These are phyloP conservation scores for Danio choprae DNA, from an alignment of 2,797 vertebrate genomes.

Conservation along the genomic window DNA sequence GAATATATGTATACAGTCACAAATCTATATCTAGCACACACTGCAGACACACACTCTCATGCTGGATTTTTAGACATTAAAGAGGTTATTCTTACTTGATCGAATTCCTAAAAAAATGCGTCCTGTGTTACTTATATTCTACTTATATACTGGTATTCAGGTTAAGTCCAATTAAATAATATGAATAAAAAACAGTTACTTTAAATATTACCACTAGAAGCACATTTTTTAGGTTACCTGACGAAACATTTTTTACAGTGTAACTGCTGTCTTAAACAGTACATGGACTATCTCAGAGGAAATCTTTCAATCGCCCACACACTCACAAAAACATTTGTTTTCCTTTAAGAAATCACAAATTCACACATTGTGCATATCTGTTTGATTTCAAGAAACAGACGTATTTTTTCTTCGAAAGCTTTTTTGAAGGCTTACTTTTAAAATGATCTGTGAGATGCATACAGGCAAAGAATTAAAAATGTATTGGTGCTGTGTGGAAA, in stretches of 20 bases:
- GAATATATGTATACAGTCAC: slow-evolving; percentile 48
- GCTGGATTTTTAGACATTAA: neutral
- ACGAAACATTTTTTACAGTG: slow-evolving; percentile 11
- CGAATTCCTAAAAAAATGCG: neutral
- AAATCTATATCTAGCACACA: slow-evolving; percentile 40
- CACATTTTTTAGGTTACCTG: neutral
- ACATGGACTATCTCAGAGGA: too few species aligned
- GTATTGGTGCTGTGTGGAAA: slow-evolving; percentile 66
- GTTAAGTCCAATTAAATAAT: neutral
- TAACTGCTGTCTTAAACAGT: neutral
- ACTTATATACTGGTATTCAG: too few species aligned
- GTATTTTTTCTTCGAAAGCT: slow-evolving; percentile 62
- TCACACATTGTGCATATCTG: neutral
- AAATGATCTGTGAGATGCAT: slow-evolving; percentile 70
- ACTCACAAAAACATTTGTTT: neutral
- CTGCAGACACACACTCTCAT: slow-evolving; percentile 18
- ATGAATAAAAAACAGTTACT: neutral
- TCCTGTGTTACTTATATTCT: neutral
- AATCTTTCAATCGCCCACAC: neutral
- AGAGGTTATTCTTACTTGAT: neutral
- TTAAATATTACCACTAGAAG: neutral
- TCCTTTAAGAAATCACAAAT: neutral
- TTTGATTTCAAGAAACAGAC: neutral
- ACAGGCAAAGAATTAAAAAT: slow-evolving; percentile 72
- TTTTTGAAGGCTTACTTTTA: slow-evolving; percentile 59